Conservation (phyloP, 1,140 invertebrate genomes). For the Parasteatoda tepidariorum region DNA sequence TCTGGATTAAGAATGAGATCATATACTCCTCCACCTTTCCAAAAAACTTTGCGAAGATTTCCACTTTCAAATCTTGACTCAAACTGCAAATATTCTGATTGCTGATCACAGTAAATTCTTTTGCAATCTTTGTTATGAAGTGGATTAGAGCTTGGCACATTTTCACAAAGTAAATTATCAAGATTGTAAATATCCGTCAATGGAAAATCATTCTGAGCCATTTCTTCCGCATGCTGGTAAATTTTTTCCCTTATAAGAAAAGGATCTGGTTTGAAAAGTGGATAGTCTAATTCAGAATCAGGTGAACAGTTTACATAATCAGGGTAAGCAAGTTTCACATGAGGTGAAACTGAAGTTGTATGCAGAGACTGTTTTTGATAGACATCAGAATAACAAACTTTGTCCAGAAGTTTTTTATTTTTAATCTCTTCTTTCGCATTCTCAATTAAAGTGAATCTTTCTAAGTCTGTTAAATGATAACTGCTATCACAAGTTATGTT, state of each 20-base stretch:
- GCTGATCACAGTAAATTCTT: slow-evolving; percentile 61
- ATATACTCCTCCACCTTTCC: slow-evolving; percentile 84
- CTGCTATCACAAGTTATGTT: slow-evolving; percentile 23
- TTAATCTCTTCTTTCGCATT: slow-evolving; percentile 47
- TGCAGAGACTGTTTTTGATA: slow-evolving; percentile 36
- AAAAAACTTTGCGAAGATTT: slow-evolving; percentile 93
- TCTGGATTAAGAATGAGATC: slow-evolving; percentile 93
- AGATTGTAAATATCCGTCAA: slow-evolving; percentile 52
- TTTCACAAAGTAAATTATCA: slow-evolving; percentile 59
- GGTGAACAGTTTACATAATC: slow-evolving; percentile 73
- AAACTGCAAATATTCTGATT: slow-evolving; percentile 76
- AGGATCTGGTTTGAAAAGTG: slow-evolving; percentile 17
- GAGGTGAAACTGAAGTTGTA: slow-evolving; percentile 75
- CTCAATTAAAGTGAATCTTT: slow-evolving; percentile 12
- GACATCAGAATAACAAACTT: slow-evolving; percentile 67
- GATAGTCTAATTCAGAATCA: neutral
- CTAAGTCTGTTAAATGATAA: slow-evolving; percentile 6
- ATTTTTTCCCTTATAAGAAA: slow-evolving; percentile 42
- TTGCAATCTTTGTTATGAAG: slow-evolving; percentile 75
- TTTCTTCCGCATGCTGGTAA: slow-evolving; percentile 36
- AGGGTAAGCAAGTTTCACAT: slow-evolving; percentile 82
- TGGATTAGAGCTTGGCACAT: slow-evolving; percentile 61
- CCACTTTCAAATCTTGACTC: slow-evolving; percentile 97
- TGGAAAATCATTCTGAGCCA: slow-evolving; percentile 43
- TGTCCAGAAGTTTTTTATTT: slow-evolving; percentile 32